Base-by-base conservation (phyloP, 2,888 invertebrate genomes). In the Labia minor region DNA sequence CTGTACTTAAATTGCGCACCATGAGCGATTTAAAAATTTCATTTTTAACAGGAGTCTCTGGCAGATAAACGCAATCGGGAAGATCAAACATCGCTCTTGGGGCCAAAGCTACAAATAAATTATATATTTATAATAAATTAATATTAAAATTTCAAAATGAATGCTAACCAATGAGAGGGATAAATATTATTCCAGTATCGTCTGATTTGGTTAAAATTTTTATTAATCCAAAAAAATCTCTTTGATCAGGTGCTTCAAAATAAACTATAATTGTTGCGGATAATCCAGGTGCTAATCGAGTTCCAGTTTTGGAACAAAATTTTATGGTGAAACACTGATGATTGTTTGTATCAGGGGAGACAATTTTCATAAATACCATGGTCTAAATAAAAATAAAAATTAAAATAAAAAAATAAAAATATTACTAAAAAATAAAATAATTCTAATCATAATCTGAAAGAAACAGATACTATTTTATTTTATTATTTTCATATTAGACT, bases 211-310 rank as follows among this genome's bases (percentile, higher is more conserved):
- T 78, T 1, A 85, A 77, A 72, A 76, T 75, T 70, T 85, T 81
- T 19, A 76, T 76, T 69, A 49, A 16, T 8, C 16, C n/a, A 14
- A 49, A 49, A 49, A 83, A 85, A 74, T 87, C 86, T 70, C 79
- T 79, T 49, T 76, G 75, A 67, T 80, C 80, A 10, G 81, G 78
- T 0, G 88, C 86, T 62, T 74, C 77, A 75, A 90, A 89, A 63
- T 82, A 83, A 4, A 89, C 76, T 6, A 79, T 80, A 71, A 86
- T 84, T 1, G 80, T 77, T 37, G 83, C 80, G 19, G 84, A 81
- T 71, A 89, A 85, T 61, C 90, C 89, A 16, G 89, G 87, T 3
- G 88, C 88, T 19, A 89, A 76, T 73, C 86, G 84, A 0, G 78
- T 79, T 4, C 49, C 49, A 4, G 49, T 49, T 14, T 14, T 3